phyloP scores from a whole-genome alignment of 2,113 vertebrate genomes.

The Cavia aperea region DNA sequence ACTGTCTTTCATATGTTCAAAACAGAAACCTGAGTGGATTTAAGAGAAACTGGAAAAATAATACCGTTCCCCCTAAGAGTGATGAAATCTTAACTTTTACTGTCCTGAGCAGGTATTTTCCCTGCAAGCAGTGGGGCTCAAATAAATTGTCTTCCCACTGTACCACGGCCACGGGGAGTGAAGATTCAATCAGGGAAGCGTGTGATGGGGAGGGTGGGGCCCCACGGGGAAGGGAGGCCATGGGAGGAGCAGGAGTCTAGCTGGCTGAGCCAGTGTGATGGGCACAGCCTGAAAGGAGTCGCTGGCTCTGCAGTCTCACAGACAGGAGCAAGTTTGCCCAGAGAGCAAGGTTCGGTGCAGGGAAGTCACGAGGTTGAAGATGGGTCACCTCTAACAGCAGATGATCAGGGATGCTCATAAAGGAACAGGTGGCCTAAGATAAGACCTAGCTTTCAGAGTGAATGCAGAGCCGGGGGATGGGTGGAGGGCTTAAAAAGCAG shows the following conservation, averaged over 20 bases:
- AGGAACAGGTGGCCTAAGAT: not conserved
- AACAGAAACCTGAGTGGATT: not conserved
- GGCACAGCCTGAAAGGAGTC: not conserved
- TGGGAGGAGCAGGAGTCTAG: not conserved
- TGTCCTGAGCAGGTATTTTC: not conserved
- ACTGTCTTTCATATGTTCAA: not conserved
- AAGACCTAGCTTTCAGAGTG: not conserved
- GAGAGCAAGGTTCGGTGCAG: not conserved
- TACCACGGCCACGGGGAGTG: not conserved
- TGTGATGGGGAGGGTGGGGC: not conserved
- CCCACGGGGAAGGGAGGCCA: not conserved
- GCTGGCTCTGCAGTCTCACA: not conserved
- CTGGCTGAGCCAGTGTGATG: not conserved
- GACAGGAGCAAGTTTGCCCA: constrained; percentile 1
- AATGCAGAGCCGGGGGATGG: not conserved
- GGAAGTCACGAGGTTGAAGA: not conserved
- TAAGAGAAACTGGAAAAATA: not conserved
- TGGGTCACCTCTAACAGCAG: not conserved
- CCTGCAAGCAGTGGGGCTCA: not conserved
- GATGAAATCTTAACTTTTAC: not conserved
- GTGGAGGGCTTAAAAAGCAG: not conserved
- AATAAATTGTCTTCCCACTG: not conserved
- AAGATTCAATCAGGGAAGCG: not conserved
- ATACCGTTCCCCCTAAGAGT: not conserved
- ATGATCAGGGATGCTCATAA: not conserved